Evolutionary conservation across 2,888 invertebrate genomes (phyloP).

Genomic region (Anorthoa munda): DNA sequence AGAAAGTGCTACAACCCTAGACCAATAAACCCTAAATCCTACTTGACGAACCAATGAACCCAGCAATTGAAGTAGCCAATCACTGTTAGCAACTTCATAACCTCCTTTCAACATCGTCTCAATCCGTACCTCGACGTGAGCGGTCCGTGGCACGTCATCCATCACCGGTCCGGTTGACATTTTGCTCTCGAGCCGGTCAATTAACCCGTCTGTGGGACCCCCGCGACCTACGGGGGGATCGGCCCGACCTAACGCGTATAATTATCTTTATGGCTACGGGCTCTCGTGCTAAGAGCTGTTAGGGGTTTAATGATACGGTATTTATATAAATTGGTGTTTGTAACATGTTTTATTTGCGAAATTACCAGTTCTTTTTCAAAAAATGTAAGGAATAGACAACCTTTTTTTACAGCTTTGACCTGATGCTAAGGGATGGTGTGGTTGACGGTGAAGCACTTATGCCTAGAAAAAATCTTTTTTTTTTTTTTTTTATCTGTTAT

Average conservation of each 20-base stretch:
- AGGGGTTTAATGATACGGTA: constrained; percentile 15
- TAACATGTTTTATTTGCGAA: neutral
- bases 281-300: constrained; percentile 33
- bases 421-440: no score
- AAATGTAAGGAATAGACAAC: neutral
- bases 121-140: constrained; percentile 22
- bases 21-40: neutral
- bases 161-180: constrained; percentile 66
- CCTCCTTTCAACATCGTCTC: constrained; percentile 11
- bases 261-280: constrained; percentile 61
- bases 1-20: neutral
- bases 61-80: constrained; percentile 11
- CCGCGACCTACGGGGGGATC: constrained; percentile 50
- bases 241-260: constrained; percentile 55
- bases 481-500: no score
- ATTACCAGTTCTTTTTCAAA: neutral
- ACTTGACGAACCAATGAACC: neutral
- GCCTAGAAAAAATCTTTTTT: no score
- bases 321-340: constrained; percentile 28
- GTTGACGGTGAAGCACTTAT: no score
- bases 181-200: constrained; percentile 70
- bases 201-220: constrained; percentile 67
- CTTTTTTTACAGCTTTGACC: no score
- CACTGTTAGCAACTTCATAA: constrained; percentile 9
- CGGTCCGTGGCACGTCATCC: constrained; percentile 56